Evolutionary conservation across 2,888 invertebrate species (phyloP).

Genomic region (Hofmannophila pseudospretella): DNA sequence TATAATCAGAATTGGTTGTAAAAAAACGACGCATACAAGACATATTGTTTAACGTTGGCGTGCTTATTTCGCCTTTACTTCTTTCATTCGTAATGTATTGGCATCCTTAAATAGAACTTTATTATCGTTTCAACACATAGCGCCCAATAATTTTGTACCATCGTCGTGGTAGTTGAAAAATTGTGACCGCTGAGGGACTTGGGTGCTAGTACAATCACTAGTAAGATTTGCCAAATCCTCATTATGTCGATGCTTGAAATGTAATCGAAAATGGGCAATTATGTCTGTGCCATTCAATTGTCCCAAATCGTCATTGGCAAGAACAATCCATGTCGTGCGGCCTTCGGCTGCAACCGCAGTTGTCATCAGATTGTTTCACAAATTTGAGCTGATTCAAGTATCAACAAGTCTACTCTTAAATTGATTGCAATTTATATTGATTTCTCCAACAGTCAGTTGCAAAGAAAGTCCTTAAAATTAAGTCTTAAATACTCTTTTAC

Average conservation of each 20-base stretch:
- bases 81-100: background rate
- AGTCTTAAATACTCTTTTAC: too few relatives aligned
- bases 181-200: slow-evolving; percentile 53
- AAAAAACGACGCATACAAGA: too few relatives aligned
- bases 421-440: too few relatives aligned
- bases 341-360: slow-evolving; percentile 27
- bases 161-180: slow-evolving; percentile 30
- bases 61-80: too few relatives aligned
- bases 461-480: too few relatives aligned
- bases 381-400: too few relatives aligned
- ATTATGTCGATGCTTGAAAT: slow-evolving; percentile 43
- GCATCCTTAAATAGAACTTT: too few relatives aligned
- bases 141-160: slow-evolving; percentile 8
- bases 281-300: slow-evolving; percentile 57
- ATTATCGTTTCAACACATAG: slow-evolving; percentile 2
- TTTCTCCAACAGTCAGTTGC: too few relatives aligned
- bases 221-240: slow-evolving; percentile 55
- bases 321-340: slow-evolving; percentile 37
- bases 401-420: too few relatives aligned
- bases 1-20: too few relatives aligned
- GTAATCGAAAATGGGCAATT: slow-evolving; percentile 61
- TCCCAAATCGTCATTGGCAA: slow-evolving; percentile 44
- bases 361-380: background rate
- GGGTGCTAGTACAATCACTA: slow-evolving; percentile 38
- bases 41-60: too few relatives aligned